Percentiles rank a stretch among this genome's conserved stretches.
phyloP scores from a whole-genome alignment of 53 echinoderm and acorn worm species.

The Arbacia lixula region DNA sequence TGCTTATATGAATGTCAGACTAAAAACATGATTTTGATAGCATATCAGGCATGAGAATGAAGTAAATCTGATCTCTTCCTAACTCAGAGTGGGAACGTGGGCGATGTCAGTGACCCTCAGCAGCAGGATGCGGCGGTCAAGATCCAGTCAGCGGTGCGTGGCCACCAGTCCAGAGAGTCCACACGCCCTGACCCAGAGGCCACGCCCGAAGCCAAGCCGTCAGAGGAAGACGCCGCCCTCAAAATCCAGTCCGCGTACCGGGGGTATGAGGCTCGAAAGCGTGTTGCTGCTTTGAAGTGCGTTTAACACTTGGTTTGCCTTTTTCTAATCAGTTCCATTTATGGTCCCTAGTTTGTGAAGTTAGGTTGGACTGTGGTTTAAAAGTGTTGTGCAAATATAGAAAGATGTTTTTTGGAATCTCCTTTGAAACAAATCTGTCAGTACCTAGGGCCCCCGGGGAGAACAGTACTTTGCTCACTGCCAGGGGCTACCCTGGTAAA shows the following conservation, averaged over 20 bases:
- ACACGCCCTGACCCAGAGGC: background rate
- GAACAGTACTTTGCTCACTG: too few relatives aligned
- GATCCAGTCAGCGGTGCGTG: slow-evolving; percentile 91
- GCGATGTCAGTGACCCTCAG: slow-evolving; percentile 93
- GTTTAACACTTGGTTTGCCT: slow-evolving; percentile 56
- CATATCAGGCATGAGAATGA: too few relatives aligned
- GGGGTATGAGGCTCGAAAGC: slow-evolving; percentile 96
- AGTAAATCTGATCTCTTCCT: background rate
- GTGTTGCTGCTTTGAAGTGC: slow-evolving; percentile 90
- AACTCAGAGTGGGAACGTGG: slow-evolving; percentile 79
- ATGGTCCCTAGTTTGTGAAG: too few relatives aligned
- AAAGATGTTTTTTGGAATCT: too few relatives aligned
- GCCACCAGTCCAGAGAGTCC: slow-evolving; percentile 77
- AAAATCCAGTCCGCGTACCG: slow-evolving; percentile 89
- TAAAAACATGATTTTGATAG: too few relatives aligned
- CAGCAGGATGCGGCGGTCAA: slow-evolving; percentile 94
- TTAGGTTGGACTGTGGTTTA: too few relatives aligned
- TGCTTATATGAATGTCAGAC: too few relatives aligned
- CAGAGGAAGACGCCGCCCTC: slow-evolving; percentile 74
- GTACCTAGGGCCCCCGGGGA: too few relatives aligned
- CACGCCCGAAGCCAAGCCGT: background rate
- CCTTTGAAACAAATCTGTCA: too few relatives aligned
- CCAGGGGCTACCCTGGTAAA: too few relatives aligned
- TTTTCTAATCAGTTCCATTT: slow-evolving; percentile 17
- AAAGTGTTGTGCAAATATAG: too few relatives aligned